phyloP scores from a whole-genome alignment of 2,113 vertebrate species.

The Chaenocephalus aceratus region DNA sequence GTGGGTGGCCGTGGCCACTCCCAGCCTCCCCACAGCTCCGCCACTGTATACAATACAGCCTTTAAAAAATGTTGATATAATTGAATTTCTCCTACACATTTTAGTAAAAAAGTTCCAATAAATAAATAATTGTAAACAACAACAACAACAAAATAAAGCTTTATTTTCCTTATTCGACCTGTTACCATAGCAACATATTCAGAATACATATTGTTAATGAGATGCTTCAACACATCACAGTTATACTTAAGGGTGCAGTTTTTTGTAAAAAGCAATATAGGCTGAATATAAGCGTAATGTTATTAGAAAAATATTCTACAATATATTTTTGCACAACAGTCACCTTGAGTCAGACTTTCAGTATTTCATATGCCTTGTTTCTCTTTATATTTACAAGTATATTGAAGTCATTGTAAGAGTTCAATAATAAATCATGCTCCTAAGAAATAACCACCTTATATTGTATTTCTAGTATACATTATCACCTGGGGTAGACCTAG shows the following conservation, averaged over 20 bases:
- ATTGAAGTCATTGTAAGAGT: background rate
- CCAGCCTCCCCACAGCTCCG: too few relatives aligned
- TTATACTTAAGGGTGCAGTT: background rate
- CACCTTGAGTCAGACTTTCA: background rate
- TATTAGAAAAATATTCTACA: background rate
- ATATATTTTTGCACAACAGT: background rate
- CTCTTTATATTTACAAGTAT: background rate
- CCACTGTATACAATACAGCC: background rate
- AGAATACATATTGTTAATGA: background rate
- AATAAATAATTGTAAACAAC: background rate
- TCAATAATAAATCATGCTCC: constrained; percentile 12
- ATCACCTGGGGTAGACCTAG: background rate
- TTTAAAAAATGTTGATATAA: background rate
- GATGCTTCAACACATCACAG: background rate
- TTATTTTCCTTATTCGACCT: background rate
- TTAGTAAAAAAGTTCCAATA: too few relatives aligned
- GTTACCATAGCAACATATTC: background rate
- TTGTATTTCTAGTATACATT: background rate
- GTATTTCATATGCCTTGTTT: constrained; percentile 1
- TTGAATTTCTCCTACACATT: too few relatives aligned
- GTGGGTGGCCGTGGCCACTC: too few relatives aligned
- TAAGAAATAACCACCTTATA: background rate
- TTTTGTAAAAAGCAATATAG: background rate
- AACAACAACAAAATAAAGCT: background rate
- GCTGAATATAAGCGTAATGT: background rate